Conservation (phyloP, 92 coral and sea anemone genomes). For the Epizoanthus ramosus region DNA sequence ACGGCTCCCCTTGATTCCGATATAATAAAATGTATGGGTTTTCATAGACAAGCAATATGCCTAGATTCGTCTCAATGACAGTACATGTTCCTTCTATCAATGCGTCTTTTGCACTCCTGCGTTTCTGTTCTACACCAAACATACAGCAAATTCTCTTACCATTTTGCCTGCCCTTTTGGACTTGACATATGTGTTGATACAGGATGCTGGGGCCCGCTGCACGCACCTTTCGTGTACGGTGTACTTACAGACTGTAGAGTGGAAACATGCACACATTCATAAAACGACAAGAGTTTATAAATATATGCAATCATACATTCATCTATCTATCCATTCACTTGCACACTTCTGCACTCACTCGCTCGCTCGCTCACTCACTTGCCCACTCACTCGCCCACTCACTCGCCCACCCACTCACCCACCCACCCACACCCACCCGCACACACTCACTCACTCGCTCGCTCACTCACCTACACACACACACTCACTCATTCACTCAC, state of each 20-base stretch:
- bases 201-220: slow-evolving; percentile 97
- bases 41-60: no score
- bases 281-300: neutral
- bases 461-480: no score
- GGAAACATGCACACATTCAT: slow-evolving; percentile 8
- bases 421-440: no score
- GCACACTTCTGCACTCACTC: neutral
- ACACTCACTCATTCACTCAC: no score
- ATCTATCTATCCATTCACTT: neutral
- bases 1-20: no score
- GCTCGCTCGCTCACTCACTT: neutral
- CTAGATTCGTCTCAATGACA: neutral
- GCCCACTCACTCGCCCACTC: no score
- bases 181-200: slow-evolving; percentile 96
- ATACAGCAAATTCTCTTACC: slow-evolving; percentile 57
- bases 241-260: slow-evolving; percentile 87
- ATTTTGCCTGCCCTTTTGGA: slow-evolving; percentile 90
- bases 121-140: neutral
- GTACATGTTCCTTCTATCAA: neutral
- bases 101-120: neutral
- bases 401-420: no score
- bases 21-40: no score
- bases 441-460: no score
- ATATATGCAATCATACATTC: neutral
- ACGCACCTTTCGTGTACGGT: slow-evolving; percentile 99